phyloP scores from a whole-genome alignment of 1,140 invertebrate genomes.

The Dreissena rostriformis region DNA sequence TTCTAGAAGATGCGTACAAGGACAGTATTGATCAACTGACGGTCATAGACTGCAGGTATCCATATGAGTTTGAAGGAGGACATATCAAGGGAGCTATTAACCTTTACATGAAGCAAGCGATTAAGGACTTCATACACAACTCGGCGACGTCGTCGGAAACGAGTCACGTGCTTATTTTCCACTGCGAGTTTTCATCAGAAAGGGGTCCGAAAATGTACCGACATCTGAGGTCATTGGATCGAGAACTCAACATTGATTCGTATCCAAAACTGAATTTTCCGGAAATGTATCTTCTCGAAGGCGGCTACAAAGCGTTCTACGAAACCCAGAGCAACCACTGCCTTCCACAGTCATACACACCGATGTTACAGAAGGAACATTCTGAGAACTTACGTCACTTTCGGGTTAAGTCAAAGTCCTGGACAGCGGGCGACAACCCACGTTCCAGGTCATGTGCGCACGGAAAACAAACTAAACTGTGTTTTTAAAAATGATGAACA shows the following conservation, averaged over 20 bases:
- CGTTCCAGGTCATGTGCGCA: slow-evolving; percentile 18
- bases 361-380: slow-evolving; percentile 79
- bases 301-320: too few species aligned
- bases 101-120: slow-evolving; percentile 89
- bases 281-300: neutral
- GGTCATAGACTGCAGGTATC: too few species aligned
- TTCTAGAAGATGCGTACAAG: slow-evolving; percentile 30
- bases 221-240: too few species aligned
- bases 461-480: too few species aligned
- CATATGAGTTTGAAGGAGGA: too few species aligned
- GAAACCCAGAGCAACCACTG: neutral
- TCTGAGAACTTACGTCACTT: slow-evolving; percentile 88
- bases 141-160: slow-evolving; percentile 54
- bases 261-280: neutral
- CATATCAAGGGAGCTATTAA: slow-evolving; percentile 86
- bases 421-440: slow-evolving; percentile 66
- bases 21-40: too few species aligned
- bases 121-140: slow-evolving; percentile 83
- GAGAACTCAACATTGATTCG: too few species aligned
- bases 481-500: too few species aligned
- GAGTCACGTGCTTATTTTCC: slow-evolving; percentile 94
- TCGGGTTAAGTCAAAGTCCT: slow-evolving; percentile 89
- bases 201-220: slow-evolving; percentile 92
- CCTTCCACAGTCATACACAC: too few species aligned
- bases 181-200: slow-evolving; percentile 98